Percentiles rank a stretch among this genome's conserved stretches.
Conservation (phyloP, 2,888 invertebrate genomes). For the Lithophane ornitopus region DNA sequence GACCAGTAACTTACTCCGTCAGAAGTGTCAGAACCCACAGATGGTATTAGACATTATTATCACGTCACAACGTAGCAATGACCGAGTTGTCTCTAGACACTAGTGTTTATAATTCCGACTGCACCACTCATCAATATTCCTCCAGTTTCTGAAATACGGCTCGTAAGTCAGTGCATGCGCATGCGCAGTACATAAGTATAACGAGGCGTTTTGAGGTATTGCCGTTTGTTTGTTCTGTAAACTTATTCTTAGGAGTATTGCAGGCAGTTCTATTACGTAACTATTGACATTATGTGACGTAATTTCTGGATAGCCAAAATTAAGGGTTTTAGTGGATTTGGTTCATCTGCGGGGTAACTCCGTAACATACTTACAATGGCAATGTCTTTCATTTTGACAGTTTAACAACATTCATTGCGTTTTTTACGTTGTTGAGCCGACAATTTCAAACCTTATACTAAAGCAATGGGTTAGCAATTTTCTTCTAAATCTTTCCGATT, state of each 20-base stretch:
- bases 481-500: background rate
- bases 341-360: no score
- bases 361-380: background rate
- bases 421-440: background rate
- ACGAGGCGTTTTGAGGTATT: conserved; percentile 9
- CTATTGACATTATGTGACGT: background rate
- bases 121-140: conserved; percentile 51
- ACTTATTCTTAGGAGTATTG: conserved; percentile 3
- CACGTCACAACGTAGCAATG: conserved; percentile 67
- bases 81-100: conserved; percentile 68
- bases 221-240: background rate
- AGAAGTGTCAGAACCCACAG: conserved; percentile 24
- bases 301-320: background rate
- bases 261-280: background rate
- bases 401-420: no score
- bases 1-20: background rate
- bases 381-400: background rate
- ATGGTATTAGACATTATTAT: conserved; percentile 54
- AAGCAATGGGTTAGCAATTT: background rate
- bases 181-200: conserved; percentile 1
- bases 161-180: conserved; percentile 37
- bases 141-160: conserved; percentile 40
- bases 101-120: conserved; percentile 54
- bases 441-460: background rate
- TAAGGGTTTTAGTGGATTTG: background rate